phyloP scores from a whole-genome alignment of 2,797 vertebrate species.

The Mormyrus proboscirostris region DNA sequence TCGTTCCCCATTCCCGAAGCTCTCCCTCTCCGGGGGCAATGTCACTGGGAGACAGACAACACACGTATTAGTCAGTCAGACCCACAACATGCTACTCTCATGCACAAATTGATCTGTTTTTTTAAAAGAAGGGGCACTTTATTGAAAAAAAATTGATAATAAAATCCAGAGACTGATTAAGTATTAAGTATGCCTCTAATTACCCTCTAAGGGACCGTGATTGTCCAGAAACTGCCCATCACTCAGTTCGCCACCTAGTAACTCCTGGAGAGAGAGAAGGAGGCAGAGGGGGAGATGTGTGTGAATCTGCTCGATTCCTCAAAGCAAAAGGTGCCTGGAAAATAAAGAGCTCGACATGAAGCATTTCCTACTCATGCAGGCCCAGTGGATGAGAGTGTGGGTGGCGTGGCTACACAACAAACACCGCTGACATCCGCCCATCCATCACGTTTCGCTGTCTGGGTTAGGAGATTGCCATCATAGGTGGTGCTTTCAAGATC shows the following conservation, averaged over 20 bases:
- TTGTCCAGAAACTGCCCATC: constrained; percentile 56
- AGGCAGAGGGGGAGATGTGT: constrained; percentile 40
- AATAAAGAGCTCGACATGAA: constrained; percentile 62
- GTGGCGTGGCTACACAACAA: neutral
- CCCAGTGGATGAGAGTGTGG: constrained; percentile 40
- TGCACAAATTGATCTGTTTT: neutral
- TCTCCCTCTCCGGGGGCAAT: constrained; percentile 67
- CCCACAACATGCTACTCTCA: neutral
- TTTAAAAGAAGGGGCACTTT: neutral
- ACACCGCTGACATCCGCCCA: constrained; percentile 19
- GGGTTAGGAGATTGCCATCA: constrained; percentile 44
- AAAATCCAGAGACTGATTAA: neutral
- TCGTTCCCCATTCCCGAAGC: constrained; percentile 55
- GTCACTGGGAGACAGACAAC: constrained; percentile 52
- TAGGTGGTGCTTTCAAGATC: constrained; percentile 51
- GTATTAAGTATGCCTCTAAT: constrained; percentile 28
- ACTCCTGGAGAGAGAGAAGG: constrained; percentile 46
- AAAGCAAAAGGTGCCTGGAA: constrained; percentile 56
- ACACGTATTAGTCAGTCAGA: neutral
- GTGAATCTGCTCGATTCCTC: constrained; percentile 55
- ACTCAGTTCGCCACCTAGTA: constrained; percentile 54
- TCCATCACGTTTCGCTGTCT: constrained; percentile 59
- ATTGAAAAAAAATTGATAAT: neutral
- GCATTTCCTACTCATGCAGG: constrained; percentile 54
- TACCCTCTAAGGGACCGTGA: constrained; percentile 72